phyloP scores from a whole-genome alignment of 2,888 invertebrate genomes.

The Aelia acuminata region DNA sequence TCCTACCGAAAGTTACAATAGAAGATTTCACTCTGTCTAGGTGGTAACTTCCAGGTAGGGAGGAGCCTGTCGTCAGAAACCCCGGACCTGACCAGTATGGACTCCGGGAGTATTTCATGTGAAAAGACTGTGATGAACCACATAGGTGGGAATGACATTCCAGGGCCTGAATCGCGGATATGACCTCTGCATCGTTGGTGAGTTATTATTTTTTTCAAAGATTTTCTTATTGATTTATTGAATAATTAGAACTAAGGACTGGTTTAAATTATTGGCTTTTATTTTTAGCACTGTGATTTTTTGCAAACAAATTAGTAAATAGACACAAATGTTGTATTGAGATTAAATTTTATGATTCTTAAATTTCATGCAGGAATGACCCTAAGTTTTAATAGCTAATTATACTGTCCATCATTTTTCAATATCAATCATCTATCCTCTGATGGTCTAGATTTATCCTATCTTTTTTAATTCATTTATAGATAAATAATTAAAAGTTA shows the following conservation, averaged over 20 bases:
- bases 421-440: neutral
- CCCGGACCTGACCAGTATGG: conserved; percentile 65
- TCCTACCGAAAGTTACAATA: conserved; percentile 54
- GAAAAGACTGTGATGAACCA: conserved; percentile 63
- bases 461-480: too few species aligned
- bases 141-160: conserved; percentile 63
- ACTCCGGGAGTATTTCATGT: conserved; percentile 64
- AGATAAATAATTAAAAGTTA: too few species aligned
- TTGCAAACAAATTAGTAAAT: neutral
- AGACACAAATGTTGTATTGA: neutral
- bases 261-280: neutral
- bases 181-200: conserved; percentile 65
- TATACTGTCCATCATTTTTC: neutral
- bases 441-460: too few species aligned
- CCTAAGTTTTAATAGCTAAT: neutral
- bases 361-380: neutral
- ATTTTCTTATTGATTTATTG: neutral
- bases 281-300: neutral
- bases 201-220: neutral
- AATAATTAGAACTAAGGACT: neutral
- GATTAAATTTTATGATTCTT: neutral
- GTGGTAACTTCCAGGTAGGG: conserved; percentile 63
- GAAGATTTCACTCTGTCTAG: conserved; percentile 61
- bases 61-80: conserved; percentile 64
- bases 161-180: conserved; percentile 67